Evolutionary conservation across 2,888 invertebrate species (phyloP), one percentile per base, ranked within the genome.

Genomic region (Ennomos quercinarius): DNA sequence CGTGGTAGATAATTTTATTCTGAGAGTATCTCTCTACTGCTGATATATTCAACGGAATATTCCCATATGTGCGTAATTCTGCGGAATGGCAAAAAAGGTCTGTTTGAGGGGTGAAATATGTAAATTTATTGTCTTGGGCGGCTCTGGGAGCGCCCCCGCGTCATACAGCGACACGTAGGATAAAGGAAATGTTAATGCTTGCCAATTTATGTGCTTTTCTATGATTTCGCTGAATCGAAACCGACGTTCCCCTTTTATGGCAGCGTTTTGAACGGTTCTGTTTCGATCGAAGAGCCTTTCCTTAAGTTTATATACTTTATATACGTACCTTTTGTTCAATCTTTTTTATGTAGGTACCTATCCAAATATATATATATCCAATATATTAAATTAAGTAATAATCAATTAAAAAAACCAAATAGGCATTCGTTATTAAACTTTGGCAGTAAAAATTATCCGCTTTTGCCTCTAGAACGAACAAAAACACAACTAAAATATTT

Each of bases 71-170:
- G 91, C 91, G 92, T 91, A 92, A 92, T 92, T 91, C 91, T 91
- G 89, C 84, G 89, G 89, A 91, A 91, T 91, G 91, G 92, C 89
- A 91, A 92, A 91, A 91, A 91, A 91, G 92, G 92, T 91, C 92
- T 91, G 89, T 90, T 91, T 89, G 91, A 91, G 92, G 91, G 92
- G 92, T 90, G 91, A 92, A 92, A 92, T 92, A 92, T 92, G 92
- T 92, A 92, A 92, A 92, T 92, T 91, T 92, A 92, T 92, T 92
- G 92, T 92, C 91, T 92, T 90, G 91, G 91, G 92, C 91, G 90
- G 88, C 87, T 83, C 84, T 80, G 75, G 71, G 76, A 59, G 72
- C 73, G 86, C 86, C 86, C 88, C 89, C 91, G 89, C 91, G 89
- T 92, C 92, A 92, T 92, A 92, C 86, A 81, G 89, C 91, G 89